Conservation (phyloP, 1,140 invertebrate species). For the Drosophila oshimai region DNA sequence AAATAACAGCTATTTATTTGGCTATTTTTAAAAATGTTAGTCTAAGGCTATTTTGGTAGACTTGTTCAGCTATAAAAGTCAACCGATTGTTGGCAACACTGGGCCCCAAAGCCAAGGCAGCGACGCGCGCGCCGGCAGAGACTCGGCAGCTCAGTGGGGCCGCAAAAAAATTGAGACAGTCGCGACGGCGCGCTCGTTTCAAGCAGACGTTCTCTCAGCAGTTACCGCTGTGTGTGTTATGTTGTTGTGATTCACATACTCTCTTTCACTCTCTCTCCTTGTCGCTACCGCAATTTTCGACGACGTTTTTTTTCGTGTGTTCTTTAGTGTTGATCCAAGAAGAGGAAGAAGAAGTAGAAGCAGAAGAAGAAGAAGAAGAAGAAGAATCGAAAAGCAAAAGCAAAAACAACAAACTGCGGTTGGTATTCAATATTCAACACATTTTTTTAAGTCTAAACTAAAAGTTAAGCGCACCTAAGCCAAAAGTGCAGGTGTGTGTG, state of each 20-base stretch:
- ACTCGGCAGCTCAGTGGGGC: background rate
- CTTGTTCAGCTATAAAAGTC: no score
- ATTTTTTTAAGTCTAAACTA: slow-evolving; percentile 4
- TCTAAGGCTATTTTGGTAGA: no score
- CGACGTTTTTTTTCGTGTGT: slow-evolving; percentile 65
- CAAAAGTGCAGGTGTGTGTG: background rate
- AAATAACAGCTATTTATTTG: no score
- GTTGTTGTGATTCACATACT: slow-evolving; percentile 19
- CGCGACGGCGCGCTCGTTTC: slow-evolving; percentile 75
- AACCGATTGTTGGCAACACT: no score
- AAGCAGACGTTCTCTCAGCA: slow-evolving; percentile 53
- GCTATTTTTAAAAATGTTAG: no score
- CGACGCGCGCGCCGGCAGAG: background rate
- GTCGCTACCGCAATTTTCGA: slow-evolving; percentile 25
- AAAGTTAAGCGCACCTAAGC: slow-evolving; percentile 19
- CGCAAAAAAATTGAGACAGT: slow-evolving; percentile 55
- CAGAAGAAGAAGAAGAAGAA: no score
- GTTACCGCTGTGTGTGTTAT: slow-evolving; percentile 30
- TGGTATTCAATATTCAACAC: slow-evolving; percentile 28
- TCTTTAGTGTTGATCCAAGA: slow-evolving; percentile 37
- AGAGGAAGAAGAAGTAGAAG: slow-evolving; percentile 1
- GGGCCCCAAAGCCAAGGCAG: slow-evolving; percentile 4
- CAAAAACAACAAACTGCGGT: slow-evolving; percentile 41
- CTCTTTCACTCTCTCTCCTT: slow-evolving; percentile 12
- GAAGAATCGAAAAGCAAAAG: slow-evolving; percentile 9